These are phyloP conservation scores for Zaprionus inermis DNA, from an alignment of 1,140 invertebrate genomes.

Conservation along the genomic window DNA sequence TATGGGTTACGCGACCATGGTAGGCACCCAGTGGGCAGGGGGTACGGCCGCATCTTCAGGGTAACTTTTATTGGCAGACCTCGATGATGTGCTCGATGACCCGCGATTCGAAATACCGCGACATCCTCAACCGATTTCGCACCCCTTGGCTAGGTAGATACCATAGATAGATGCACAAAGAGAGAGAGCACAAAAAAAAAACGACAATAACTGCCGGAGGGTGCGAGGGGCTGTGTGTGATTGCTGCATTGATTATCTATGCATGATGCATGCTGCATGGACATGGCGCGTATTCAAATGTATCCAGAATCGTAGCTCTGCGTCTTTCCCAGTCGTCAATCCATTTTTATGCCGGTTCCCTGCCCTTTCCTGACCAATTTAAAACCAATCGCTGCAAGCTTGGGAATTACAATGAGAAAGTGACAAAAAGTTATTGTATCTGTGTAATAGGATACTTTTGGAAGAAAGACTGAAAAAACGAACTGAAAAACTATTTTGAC, in stretches of 20 bases:
- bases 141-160: constrained; percentile 58
- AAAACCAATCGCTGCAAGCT: not conserved
- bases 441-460: not conserved
- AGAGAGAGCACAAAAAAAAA: constrained; percentile 3
- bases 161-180: constrained; percentile 21
- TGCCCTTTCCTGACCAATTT: not conserved
- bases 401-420: not conserved
- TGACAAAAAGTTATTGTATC: not conserved
- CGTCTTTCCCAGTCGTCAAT: constrained; percentile 13
- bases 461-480: too few species aligned
- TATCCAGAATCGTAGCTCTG: constrained; percentile 7
- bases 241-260: constrained; percentile 33
- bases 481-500: not conserved
- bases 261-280: not conserved
- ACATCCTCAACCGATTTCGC: constrained; percentile 60
- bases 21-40: not conserved
- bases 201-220: constrained; percentile 14
- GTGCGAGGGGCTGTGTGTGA: constrained; percentile 6
- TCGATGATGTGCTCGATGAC: constrained; percentile 66
- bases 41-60: constrained; percentile 72
- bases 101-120: constrained; percentile 48
- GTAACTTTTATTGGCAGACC: constrained; percentile 69
- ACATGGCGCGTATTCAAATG: constrained; percentile 33
- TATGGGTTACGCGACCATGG: constrained; percentile 7
- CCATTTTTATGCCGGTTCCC: constrained; percentile 37